Percentiles rank a stretch among this genome's conserved stretches.
Conservation (phyloP, 2,113 vertebrate species). For the Triplophysa siluroides region DNA sequence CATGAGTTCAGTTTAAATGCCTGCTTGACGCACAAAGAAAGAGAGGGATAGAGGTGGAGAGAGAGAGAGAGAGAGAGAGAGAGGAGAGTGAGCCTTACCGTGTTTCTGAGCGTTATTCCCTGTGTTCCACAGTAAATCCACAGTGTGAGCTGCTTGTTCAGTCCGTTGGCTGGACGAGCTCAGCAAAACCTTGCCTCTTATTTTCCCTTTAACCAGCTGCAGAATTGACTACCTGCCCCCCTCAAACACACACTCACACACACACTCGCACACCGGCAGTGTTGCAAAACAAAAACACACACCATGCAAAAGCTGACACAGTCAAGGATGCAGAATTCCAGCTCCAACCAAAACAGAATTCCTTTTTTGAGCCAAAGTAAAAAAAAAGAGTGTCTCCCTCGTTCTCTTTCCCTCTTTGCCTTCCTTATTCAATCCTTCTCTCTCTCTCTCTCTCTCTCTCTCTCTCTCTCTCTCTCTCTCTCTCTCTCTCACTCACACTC, state of each 20-base stretch:
- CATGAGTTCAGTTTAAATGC: conserved; percentile 47
- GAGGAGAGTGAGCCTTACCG: conserved; percentile 67
- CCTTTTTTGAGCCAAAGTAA: conserved; percentile 40
- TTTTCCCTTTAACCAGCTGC: conserved; percentile 65
- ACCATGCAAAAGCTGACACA: conserved; percentile 48
- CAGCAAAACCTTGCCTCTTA: conserved; percentile 70
- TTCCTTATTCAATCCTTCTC: conserved; percentile 38
- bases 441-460: conserved; percentile 53
- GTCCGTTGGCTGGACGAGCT: conserved; percentile 55
- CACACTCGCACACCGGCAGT: conserved; percentile 33
- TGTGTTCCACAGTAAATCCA: conserved; percentile 50
- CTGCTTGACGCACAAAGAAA: conserved; percentile 31
- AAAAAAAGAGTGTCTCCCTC: conserved; percentile 31
- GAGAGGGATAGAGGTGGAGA: conserved; percentile 19
- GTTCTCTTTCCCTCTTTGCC: conserved; percentile 33
- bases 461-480: conserved; percentile 47
- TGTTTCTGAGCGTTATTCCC: conserved; percentile 56
- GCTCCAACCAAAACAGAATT: conserved; percentile 47
- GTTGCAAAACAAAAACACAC: conserved; percentile 46
- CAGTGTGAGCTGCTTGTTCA: conserved; percentile 36
- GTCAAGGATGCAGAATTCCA: conserved; percentile 41
- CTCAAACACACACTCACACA: conserved; percentile 58
- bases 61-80: conserved; percentile 46
- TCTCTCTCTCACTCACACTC: conserved; percentile 48
- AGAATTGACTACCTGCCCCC: conserved; percentile 50